Percentiles rank a stretch among this genome's conserved stretches.
Conservation (phyloP, 2,888 invertebrate genomes). For the Ormyrus pomaceus region DNA sequence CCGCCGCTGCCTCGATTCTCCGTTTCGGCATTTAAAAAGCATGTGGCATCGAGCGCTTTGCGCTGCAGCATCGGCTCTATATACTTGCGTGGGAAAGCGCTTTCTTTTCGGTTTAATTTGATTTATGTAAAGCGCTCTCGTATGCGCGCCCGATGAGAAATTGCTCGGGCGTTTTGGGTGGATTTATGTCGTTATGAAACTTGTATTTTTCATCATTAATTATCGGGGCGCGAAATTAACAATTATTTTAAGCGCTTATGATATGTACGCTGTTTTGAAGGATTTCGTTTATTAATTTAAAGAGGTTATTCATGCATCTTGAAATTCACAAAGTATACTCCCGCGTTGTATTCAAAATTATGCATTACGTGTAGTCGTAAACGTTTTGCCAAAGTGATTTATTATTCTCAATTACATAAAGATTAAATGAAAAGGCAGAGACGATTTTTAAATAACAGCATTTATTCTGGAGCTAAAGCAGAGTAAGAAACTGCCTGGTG, state of each 20-base stretch:
- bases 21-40: no score
- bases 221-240: constrained; percentile 25
- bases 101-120: no score
- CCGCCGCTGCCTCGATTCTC: no score
- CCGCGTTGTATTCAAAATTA: constrained; percentile 23
- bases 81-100: no score
- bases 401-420: constrained; percentile 20
- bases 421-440: background rate
- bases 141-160: background rate
- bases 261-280: background rate
- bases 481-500: no score
- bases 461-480: no score
- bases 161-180: background rate
- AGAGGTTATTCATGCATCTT: constrained; percentile 21
- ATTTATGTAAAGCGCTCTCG: no score
- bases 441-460: no score
- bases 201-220: constrained; percentile 26
- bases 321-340: background rate
- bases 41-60: no score
- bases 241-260: constrained; percentile 10
- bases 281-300: constrained; percentile 44
- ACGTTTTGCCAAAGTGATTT: constrained; percentile 31
- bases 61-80: no score
- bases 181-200: background rate
- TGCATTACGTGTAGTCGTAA: constrained; percentile 9